Percentiles rank a stretch among this genome's conserved stretches.
phyloP scores from a whole-genome alignment of 2,113 vertebrate genomes.

The Corvus hawaiiensis region DNA sequence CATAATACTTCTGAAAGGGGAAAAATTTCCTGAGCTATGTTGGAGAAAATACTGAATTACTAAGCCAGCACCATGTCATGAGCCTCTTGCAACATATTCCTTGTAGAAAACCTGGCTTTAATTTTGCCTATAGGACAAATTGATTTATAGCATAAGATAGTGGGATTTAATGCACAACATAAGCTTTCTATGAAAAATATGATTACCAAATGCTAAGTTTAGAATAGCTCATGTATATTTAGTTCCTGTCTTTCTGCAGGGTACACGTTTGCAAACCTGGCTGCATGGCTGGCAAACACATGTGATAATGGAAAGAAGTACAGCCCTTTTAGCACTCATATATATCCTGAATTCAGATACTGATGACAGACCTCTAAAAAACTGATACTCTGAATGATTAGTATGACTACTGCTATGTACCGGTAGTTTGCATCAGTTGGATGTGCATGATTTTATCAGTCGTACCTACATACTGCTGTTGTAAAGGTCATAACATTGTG shows the following conservation, averaged over 20 bases:
- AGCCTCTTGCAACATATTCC: background rate
- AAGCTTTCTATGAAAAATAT: background rate
- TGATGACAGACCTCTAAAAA: background rate
- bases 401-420: accelerated
- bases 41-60: background rate
- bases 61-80: background rate
- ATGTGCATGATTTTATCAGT: background rate
- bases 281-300: background rate
- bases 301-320: background rate
- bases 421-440: background rate
- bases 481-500: background rate
- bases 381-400: background rate
- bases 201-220: background rate
- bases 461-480: background rate
- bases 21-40: background rate
- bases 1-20: background rate
- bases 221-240: background rate
- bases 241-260: background rate
- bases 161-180: background rate
- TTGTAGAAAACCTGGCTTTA: background rate
- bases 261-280: background rate
- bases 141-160: background rate
- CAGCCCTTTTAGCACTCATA: background rate
- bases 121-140: background rate
- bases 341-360: background rate